Conservation (phyloP, 2,797 vertebrate species). For the Enteromius thamalakanensis region DNA sequence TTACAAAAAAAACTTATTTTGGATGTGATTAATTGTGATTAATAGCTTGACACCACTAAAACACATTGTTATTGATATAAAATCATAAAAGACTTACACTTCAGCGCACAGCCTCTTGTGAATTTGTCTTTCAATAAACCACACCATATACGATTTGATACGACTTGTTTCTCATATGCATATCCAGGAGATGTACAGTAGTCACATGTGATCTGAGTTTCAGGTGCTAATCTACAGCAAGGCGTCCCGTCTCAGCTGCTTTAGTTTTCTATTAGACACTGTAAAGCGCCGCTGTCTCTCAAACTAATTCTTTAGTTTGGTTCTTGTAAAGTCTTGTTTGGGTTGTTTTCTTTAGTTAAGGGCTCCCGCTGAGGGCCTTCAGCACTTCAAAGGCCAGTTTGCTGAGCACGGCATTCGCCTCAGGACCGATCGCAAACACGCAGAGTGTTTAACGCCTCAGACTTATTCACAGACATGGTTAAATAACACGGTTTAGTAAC, state of each 20-base stretch:
- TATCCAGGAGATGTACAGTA: not conserved
- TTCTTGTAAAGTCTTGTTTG: constrained; percentile 42
- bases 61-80: not conserved
- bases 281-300: constrained; percentile 19
- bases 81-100: not conserved
- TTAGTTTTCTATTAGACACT: not conserved
- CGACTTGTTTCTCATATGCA: not conserved
- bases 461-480: constrained; percentile 47
- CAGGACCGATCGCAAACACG: constrained; percentile 47
- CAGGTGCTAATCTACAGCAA: not conserved
- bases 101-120: not conserved
- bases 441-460: constrained; percentile 46
- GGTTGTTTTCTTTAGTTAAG: constrained; percentile 48
- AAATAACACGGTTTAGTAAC: constrained; percentile 17
- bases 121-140: not conserved
- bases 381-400: constrained; percentile 48
- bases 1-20: no score
- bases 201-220: not conserved
- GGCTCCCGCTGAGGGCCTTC: constrained; percentile 42
- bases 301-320: constrained; percentile 41
- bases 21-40: no score
- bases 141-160: not conserved
- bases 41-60: no score
- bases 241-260: not conserved
- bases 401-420: constrained; percentile 32